These are phyloP conservation scores for Stenoptilia bipunctidactyla DNA, from an alignment of 2,888 invertebrate genomes.

Conservation along the genomic window DNA sequence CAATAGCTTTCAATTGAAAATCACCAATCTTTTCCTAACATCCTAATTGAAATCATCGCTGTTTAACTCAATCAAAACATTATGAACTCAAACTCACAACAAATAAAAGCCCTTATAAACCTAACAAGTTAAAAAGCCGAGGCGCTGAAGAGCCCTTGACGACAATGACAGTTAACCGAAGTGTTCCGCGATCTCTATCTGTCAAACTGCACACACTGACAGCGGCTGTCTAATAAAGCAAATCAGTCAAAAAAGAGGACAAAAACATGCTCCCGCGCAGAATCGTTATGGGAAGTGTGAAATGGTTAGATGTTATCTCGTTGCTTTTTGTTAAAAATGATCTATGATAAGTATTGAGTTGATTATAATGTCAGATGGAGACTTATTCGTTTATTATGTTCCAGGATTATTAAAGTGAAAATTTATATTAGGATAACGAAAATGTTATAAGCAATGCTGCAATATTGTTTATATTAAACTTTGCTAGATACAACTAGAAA, in stretches of 20 bases:
- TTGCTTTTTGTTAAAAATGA: conserved; percentile 23
- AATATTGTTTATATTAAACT: no score
- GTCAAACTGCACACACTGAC: conserved; percentile 31
- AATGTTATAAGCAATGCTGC: no score
- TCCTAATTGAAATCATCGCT: no score
- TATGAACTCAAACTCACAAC: no score
- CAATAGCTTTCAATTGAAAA: no score
- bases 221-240: conserved; percentile 35
- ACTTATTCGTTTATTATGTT: no score
- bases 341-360: conserved; percentile 20
- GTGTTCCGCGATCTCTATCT: conserved; percentile 45
- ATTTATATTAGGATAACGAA: no score
- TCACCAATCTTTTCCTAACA: no score
- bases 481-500: no score
- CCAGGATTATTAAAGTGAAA: no score
- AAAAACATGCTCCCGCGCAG: conserved; percentile 21
- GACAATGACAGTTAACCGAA: conserved; percentile 39
- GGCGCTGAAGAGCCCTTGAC: conserved; percentile 39
- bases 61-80: conserved; percentile 4
- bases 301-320: conserved; percentile 52
- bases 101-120: no score
- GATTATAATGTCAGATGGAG: conserved; percentile 1
- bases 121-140: conserved; percentile 18
- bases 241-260: no score
- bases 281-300: conserved; percentile 48